Evolutionary conservation across 2,888 invertebrate genomes (phyloP), one percentile per base, ranked within the genome.

Genomic region (Meteorus cinctellus): DNA sequence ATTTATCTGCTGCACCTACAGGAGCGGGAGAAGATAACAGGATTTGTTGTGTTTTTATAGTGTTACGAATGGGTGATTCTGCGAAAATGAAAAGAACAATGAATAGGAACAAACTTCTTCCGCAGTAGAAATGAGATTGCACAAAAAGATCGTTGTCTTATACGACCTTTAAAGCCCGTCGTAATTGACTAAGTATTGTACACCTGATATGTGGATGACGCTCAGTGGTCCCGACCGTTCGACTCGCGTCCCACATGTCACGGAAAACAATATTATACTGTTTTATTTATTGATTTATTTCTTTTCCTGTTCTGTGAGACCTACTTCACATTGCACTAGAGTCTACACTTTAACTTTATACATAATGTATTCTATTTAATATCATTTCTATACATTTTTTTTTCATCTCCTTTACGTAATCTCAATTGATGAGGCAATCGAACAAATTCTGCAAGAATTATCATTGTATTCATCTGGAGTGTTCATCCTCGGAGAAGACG

Each of bases 211-310:
- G 78, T 74, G 76, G 41, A 65, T 78, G 79, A 81, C 79, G 79
- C 81, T 76, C 79, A 78, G 79, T 81, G 81, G 81, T 81, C 81
- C 79, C 79, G 75, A 78, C 78, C 77, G 74, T 79, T 78, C 76
- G 78, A 77, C 69, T 76, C 76, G 62, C 31, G 16, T 45, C 74
- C 31, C 27, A 68, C 55, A 66, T 36, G 51, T 69, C 27, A 29
- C 45, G 72, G 65, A 59, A 24, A 66, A 34, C 31, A 19, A 55
- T 55, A 55, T 70, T 55, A 24, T 60, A 70, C n/a, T 29, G 3
- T 60, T 31, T 70, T 1, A 24, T 60, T 55, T 10, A 24, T 66
- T 34, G 34, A 72, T 16, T 36, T 65, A 16, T n/a, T 48, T 72
- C 6, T 72, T 29, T 27, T 45, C 12, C 19, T 45, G 24, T 65